Percentiles rank a stretch among this genome's conserved stretches.
Evolutionary conservation across 2,888 invertebrate species (phyloP).

Genomic region (Calameuta idolon): DNA sequence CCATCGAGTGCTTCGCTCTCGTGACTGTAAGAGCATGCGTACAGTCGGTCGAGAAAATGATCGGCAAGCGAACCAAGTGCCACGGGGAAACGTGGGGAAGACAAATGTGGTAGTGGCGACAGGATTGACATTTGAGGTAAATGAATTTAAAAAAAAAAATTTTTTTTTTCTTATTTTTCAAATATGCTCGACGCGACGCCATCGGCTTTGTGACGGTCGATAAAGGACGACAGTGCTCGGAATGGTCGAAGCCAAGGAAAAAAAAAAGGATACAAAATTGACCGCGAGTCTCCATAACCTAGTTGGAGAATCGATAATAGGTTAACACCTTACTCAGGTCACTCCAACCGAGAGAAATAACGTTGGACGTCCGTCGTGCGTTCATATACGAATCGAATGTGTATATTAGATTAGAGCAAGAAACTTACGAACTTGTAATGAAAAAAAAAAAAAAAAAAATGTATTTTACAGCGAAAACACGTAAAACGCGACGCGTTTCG

Average conservation of each 20-base stretch:
- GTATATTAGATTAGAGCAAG: neutral
- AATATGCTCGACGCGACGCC: neutral
- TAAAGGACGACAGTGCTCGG: neutral
- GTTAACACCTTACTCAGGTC: neutral
- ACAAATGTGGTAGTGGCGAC: neutral
- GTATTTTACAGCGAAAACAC: neutral
- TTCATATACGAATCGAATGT: neutral
- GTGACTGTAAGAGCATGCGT: neutral
- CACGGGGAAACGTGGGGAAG: neutral
- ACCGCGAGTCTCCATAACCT: neutral
- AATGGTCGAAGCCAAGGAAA: neutral
- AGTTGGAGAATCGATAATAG: neutral
- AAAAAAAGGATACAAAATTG: neutral
- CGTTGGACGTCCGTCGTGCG: neutral
- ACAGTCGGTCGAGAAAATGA: neutral
- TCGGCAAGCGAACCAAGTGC: neutral
- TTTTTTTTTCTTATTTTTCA: neutral
- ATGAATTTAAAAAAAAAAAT: neutral
- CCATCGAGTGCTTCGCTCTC: neutral
- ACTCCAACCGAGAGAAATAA: neutral
- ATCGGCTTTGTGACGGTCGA: neutral
- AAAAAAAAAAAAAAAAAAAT: no score
- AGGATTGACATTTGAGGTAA: neutral
- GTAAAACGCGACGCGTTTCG: neutral
- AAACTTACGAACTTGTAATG: neutral